Evolutionary conservation across 2,888 invertebrate species (phyloP).

Genomic region (Eupsilia transversa): DNA sequence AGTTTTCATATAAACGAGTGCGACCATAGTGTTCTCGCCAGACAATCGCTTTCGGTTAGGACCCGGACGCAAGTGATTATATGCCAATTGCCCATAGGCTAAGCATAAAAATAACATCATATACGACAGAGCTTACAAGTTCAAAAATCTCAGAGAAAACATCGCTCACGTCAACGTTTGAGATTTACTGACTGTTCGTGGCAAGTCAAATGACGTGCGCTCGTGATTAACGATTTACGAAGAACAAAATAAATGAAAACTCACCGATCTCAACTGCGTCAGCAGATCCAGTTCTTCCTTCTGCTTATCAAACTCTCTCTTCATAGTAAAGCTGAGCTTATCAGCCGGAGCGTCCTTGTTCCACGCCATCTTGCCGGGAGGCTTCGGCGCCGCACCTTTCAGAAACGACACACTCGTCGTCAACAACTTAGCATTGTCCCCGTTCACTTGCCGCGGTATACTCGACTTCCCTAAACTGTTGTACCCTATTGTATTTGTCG

Average conservation of each 20-base stretch:
- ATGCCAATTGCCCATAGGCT: too few relatives aligned
- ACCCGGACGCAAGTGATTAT: too few relatives aligned
- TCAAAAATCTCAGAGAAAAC: background rate
- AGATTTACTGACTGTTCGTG: background rate
- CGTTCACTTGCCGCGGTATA: conserved; percentile 83
- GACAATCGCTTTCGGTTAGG: too few relatives aligned
- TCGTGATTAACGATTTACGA: background rate
- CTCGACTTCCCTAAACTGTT: conserved; percentile 87
- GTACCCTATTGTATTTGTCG: conserved; percentile 91
- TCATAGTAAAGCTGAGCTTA: conserved; percentile 97
- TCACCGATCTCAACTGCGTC: conserved; percentile 95
- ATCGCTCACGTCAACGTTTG: too few relatives aligned
- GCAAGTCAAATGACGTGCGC: background rate
- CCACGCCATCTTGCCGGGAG: conserved; percentile 92
- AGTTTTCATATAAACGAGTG: too few relatives aligned
- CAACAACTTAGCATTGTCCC: conserved; percentile 87
- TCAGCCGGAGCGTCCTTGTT: conserved; percentile 93
- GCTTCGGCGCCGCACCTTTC: conserved; percentile 89
- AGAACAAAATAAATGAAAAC: conserved; percentile 60
- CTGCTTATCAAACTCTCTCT: conserved; percentile 97
- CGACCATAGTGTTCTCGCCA: too few relatives aligned
- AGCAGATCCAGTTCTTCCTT: conserved; percentile 96
- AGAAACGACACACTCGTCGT: conserved; percentile 91
- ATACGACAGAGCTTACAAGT: background rate
- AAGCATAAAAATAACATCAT: too few relatives aligned